Evolutionary conservation across 2,797 vertebrate species (phyloP), one percentile per base, ranked within the genome.

Genomic region (Gephyroberyx darwinii): DNA sequence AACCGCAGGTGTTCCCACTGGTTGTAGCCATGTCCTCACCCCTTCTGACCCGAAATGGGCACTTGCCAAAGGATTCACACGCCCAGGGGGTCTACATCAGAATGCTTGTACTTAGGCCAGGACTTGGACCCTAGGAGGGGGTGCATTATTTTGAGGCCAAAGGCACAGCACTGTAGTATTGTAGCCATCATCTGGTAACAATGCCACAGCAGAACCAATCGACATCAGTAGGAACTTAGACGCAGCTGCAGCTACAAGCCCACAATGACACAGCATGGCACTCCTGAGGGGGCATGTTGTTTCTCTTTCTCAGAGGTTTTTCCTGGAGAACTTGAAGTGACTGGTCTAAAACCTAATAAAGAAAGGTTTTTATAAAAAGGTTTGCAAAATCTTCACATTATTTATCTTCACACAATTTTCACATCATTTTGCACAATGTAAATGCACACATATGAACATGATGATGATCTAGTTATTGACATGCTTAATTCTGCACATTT

Each of bases 221-320:
- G 74, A 80, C 81, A 81, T 88, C 76, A 89, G 84, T 64, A 66
- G 71, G 81, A 72, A 82, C 71, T 75, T 65, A 22, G 71, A 84
- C 84, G 84, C 89, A 91, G 89, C 89, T 90, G 89, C 86, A 81
- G 77, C 71, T 67, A 80, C 71, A 22, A 20, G 48, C n/a, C 57
- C 77, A 92, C 90, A 92, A 92, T 91, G 83, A 87, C 88, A 82
- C 90, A 92, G 90, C 91, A 71, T 89, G 90, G 74, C 65, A 80
- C 69, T 84, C 60, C 59, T 61, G 64, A 79, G 83, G 62, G 79
- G 45, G 76, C 71, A 72, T 56, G 62, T 77, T 83, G 71, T 16
- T 82, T 69, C 81, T 77, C 72, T 77, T 82, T 67, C 71, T 68
- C 57, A 37, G 26, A 50, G 60, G 19, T 55, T 61, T 65, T 56